Base-by-base conservation (phyloP, 2,113 vertebrate species). In the Ia io region DNA sequence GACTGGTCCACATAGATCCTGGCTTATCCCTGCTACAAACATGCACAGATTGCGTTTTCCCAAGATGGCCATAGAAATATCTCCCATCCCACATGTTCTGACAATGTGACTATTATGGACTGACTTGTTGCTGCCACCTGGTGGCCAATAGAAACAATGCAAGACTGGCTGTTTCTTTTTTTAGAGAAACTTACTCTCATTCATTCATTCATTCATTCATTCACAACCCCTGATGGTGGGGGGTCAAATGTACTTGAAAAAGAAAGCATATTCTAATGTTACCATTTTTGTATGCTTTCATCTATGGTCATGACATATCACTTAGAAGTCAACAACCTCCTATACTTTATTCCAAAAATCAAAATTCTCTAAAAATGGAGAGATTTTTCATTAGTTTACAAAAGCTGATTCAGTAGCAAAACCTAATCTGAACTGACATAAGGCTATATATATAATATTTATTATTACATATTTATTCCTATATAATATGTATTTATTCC, bases 351-450 rank as follows among this genome's bases (percentile, higher is more conserved):
- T 86, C 22, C 49, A 32, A 91, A 96, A 80, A 37, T n/a, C 56
- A 69, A 63, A 95, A 49, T 74, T 94, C 59, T 95, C 69, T 89
- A 88, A 86, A 85, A 91, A 86, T 20, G 2, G 18, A 82, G 76
- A 59, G 80, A 16, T 76, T 78, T 87, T 59, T 25, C 23, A 37
- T 70, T 14, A 30, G 35, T 83, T 80, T 76, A 25, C 25, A n/a
- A 49, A 89, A 56, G 25, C 35, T 79, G 9, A 12, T 28, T 80
- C 42, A 74, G 69, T 40, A 86, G 32, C 49, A 56, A 86, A 88
- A 61, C 37, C 49, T 69, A 40, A 84, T 80, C 14, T 9, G 32
- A 79, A 80, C 67, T 32, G 40, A 67, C 59, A 3, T 35, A 53
- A n/a, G 40, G 22, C 8, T 53, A 35, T 65, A 44, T 63, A 30